Conservation (phyloP, 2,888 invertebrate species). For the Magallana nippona region DNA sequence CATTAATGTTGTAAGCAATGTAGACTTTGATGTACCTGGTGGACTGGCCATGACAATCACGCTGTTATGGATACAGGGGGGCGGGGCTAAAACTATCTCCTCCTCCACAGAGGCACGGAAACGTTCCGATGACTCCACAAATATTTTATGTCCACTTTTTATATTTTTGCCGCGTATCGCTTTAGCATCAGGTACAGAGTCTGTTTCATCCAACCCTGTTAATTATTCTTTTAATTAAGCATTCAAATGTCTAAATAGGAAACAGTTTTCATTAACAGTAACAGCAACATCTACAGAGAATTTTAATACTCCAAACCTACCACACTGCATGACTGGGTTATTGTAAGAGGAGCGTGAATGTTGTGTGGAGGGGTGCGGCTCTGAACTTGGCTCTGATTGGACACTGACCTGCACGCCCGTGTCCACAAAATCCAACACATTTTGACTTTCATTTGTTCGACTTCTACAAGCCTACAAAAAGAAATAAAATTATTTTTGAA, state of each 20-base stretch:
- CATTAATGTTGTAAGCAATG: no score
- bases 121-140: background rate
- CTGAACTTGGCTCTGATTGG: background rate
- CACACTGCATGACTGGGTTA: background rate
- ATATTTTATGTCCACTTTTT: background rate
- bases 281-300: background rate
- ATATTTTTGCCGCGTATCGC: background rate
- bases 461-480: slow-evolving; percentile 1
- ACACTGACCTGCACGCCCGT: background rate
- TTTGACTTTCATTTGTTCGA: background rate
- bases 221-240: background rate
- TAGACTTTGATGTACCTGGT: slow-evolving; percentile 25
- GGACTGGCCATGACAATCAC: slow-evolving; percentile 45
- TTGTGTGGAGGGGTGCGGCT: background rate
- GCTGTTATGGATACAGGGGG: slow-evolving; percentile 40
- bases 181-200: slow-evolving; percentile 10
- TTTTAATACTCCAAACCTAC: background rate
- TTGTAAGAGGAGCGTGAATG: background rate
- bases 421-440: background rate
- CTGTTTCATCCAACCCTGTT: background rate
- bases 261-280: no score
- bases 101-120: slow-evolving; percentile 31
- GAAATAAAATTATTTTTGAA: no score
- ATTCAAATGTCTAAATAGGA: no score
- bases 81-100: slow-evolving; percentile 26